Evolutionary conservation across 2,113 vertebrate species (phyloP), one percentile per base, ranked within the genome.

Genomic region (Campylomormyrus tamandua): DNA sequence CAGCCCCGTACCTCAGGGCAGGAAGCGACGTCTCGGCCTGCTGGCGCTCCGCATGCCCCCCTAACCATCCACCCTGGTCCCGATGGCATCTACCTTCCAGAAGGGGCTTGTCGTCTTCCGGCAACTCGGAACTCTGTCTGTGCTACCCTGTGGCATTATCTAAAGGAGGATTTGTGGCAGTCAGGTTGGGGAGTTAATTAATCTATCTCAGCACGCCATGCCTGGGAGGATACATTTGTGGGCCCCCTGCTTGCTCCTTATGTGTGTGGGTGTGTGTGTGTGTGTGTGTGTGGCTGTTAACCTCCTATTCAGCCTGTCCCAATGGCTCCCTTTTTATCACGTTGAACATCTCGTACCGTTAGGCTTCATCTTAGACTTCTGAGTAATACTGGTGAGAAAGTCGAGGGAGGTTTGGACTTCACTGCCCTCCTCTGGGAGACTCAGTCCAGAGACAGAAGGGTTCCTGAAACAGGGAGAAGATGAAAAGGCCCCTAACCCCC

Each of bases 201-300:
- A 87, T 62, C 89, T 17, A 27, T 70, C 83, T 85, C 89, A 83
- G 52, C 80, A 85, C 27, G n/a, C 83, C 17, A 6, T 83, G 2
- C 66, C 13, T 91, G 46, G 88, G 46, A 90, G 27, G 84, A 53
- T 42, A 83, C 62, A 31, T 56, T 53, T 80, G 84, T 62, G 83
- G 49, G 70, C 84, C 87, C 53, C 83, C 84, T 86, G n/a, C n/a
- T 70, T 31, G 9, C n/a, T 66, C 62, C 62, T 66, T 66, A 21
- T 89, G 74, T 56, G 15, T 90, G 56, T 91, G 91, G 53, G 89
- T 89, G 87, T 21, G 53, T 89, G 58, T 83, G 87, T 83, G 62
- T 90, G 88, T 90, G 84, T 88, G 52, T 86, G 83, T 50, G 77
- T 84, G 58, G 66, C 46, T n/a, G 62, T 58, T 62, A 39, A 27